Evolutionary conservation across 2,113 vertebrate species (phyloP), one percentile per base, ranked within the genome.

Genomic region (Trogon melanurus): DNA sequence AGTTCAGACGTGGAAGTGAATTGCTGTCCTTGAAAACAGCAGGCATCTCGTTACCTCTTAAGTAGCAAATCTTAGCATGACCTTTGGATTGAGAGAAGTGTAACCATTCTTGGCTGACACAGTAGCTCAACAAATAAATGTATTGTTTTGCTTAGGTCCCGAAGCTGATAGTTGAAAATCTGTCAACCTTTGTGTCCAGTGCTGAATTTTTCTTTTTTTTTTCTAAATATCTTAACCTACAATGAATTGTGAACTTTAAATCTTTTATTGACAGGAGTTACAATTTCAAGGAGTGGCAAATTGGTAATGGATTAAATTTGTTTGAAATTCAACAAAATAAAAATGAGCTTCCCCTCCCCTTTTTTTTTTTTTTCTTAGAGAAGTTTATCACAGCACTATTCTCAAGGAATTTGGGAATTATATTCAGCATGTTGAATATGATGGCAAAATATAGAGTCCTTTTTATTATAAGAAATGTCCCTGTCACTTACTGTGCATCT

Each of bases 1-100:
- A 97, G 87, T 97, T 97, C 94, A 95, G 96, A 96, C 93, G 65
- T 1, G 14, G 95, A 97, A 97, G 88, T 96, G 95, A 95, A 96
- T 96, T 95, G 95, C 94, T 96, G 91, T 97, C 96, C 89, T 97
- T 97, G 96, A 96, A 97, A 97, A 97, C 93, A 97, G 96, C 93
- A 95, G 96, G 97, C 73, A 78, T 95, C 92, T 96, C 96, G 81
- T 94, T 97, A 73, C 94, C 57, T 44, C 96, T 98, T 97, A 97
- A 96, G 93, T 84, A 97, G 96, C 89, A 96, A 95, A 97, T 97
- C 93, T 96, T 97, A 85, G 91, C 85, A 57, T 92, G 94, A 97
- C 96, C 89, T 95, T 97, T 97, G 82, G 88, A 89, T 95, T 93
- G 85, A 95, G 90, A 96, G 91, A 97, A 96, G 85, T 96, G 85